Percentiles rank a stretch among this genome's conserved stretches.
Conservation (phyloP, 2,797 vertebrate species). For the Anableps anableps region DNA sequence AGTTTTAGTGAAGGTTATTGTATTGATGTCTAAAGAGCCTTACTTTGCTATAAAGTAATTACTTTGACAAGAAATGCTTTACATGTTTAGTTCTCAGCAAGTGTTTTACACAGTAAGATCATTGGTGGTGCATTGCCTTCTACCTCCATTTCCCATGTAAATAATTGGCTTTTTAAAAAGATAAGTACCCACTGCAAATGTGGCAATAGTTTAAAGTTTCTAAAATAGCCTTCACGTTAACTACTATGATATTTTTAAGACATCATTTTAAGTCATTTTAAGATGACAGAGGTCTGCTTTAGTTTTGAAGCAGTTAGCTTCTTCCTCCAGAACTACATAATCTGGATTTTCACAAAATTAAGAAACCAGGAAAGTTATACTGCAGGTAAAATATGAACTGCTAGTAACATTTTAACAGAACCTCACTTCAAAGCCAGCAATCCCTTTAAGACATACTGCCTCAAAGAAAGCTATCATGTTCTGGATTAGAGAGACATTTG, state of each 20-base stretch:
- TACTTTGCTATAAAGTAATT: not conserved
- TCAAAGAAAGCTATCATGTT: constrained; percentile 12
- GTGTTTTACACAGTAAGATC: not conserved
- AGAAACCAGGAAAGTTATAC: not conserved
- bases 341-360: not conserved
- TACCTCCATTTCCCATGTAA: not conserved
- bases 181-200: not conserved
- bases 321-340: not conserved
- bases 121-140: not conserved
- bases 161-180: not conserved
- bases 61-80: not conserved
- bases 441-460: not conserved
- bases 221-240: not conserved
- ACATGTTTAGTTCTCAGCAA: not conserved
- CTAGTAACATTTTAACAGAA: not conserved
- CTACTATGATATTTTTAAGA: not conserved
- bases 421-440: not conserved
- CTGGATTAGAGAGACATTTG: constrained; percentile 41
- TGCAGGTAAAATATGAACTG: not conserved
- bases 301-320: not conserved
- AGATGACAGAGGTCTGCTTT: not conserved
- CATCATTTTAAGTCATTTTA: not conserved
- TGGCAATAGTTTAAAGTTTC: not conserved
- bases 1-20: not conserved
- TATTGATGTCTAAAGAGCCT: not conserved